Evolutionary conservation across 2,113 vertebrate species (phyloP).

Genomic region (Mastomys natalensis): DNA sequence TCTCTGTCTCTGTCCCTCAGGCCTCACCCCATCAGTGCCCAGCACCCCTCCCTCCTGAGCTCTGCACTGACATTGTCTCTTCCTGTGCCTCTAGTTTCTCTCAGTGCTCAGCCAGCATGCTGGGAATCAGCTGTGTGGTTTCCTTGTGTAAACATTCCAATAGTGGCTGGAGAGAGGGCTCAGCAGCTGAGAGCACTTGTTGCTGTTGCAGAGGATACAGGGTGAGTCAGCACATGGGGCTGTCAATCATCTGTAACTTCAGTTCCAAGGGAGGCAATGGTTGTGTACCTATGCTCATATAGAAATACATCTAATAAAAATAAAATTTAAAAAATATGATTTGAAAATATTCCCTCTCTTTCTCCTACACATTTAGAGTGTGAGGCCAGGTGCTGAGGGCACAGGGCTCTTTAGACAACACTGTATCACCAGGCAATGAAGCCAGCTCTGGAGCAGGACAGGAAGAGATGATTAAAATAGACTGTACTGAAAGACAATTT

Average conservation of each 20-base stretch:
- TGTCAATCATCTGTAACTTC: background rate
- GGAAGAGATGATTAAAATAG: background rate
- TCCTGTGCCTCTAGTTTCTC: too few species aligned
- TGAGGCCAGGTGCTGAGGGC: background rate
- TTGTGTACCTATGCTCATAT: background rate
- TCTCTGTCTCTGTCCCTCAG: too few species aligned
- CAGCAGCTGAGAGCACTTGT: background rate
- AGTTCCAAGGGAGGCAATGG: background rate
- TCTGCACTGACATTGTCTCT: too few species aligned
- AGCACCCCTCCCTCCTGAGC: too few species aligned
- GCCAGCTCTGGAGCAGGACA: background rate
- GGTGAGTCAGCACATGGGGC: too few species aligned
- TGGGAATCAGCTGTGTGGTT: background rate
- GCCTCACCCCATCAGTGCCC: too few species aligned
- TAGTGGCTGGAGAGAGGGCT: background rate
- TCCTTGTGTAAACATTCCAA: background rate
- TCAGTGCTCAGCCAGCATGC: too few species aligned
- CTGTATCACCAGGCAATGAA: background rate
- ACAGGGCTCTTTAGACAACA: background rate
- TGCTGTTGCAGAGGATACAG: background rate
- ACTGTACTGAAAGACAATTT: background rate
- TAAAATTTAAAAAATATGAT: background rate
- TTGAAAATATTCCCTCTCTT: background rate
- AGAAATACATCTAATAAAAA: background rate
- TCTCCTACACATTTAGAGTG: background rate